Percentiles rank a stretch among this genome's conserved stretches.
phyloP scores from a whole-genome alignment of 1,140 invertebrate genomes.

The Pemphigus obesinymphae region DNA sequence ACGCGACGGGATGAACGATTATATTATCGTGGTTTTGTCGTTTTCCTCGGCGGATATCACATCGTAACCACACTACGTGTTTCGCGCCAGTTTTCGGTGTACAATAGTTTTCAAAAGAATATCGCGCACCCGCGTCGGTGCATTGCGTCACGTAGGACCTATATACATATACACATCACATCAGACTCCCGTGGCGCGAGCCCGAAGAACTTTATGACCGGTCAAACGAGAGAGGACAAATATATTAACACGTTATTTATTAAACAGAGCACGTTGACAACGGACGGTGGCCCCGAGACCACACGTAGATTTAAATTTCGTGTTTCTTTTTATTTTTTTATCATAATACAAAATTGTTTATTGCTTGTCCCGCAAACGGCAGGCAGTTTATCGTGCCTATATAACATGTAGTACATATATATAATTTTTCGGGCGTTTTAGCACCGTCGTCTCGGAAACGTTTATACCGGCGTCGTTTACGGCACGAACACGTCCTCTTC shows the following conservation, averaged over 20 bases:
- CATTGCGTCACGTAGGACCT: neutral
- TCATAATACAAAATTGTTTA: neutral
- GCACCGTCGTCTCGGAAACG: neutral
- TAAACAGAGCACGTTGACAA: conserved; percentile 11
- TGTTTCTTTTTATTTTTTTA: neutral
- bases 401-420: neutral
- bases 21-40: too few relatives aligned
- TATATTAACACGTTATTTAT: conserved; percentile 26
- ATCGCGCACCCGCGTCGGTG: neutral
- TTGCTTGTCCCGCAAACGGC: neutral
- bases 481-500: too few relatives aligned
- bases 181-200: conserved; percentile 9
- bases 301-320: neutral
- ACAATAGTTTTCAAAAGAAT: too few relatives aligned
- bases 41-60: too few relatives aligned
- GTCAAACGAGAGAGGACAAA: neutral
- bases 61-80: too few relatives aligned
- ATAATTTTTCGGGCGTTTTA: neutral
- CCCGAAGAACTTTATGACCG: neutral
- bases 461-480: too few relatives aligned
- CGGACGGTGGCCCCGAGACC: neutral
- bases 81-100: too few relatives aligned
- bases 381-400: neutral
- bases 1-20: too few relatives aligned
- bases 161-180: neutral